phyloP scores from a whole-genome alignment of 2,797 vertebrate genomes.

The Coracias cyanogaster region DNA sequence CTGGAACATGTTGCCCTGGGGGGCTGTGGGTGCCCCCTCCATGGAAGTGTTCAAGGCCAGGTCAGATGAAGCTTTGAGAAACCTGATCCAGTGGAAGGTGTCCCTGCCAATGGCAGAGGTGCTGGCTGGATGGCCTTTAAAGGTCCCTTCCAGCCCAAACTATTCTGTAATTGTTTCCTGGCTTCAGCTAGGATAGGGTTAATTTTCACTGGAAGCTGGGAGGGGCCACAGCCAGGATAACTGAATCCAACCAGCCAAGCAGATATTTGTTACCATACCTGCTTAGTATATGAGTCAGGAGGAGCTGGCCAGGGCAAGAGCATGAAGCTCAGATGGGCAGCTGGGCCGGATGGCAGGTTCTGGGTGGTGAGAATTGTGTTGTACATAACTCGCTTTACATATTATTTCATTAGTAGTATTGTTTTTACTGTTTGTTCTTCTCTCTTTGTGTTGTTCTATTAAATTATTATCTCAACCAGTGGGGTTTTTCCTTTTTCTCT shows the following conservation, averaged over 20 bases:
- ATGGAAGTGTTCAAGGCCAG: background rate
- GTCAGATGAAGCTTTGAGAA: background rate
- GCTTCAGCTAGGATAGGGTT: background rate
- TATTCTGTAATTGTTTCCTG: background rate
- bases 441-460: background rate
- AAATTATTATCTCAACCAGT: background rate
- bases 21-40: background rate
- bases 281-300: background rate
- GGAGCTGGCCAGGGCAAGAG: background rate
- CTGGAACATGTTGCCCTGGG: background rate
- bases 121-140: background rate
- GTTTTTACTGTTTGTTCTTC: background rate
- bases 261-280: background rate
- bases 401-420: background rate
- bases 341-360: background rate
- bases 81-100: background rate
- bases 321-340: background rate
- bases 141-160: background rate
- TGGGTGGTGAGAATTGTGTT: background rate
- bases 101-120: no score
- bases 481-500: background rate
- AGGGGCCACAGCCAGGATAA: background rate
- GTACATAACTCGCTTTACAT: background rate
- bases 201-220: background rate
- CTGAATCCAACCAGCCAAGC: background rate